A percentile compares a stretch with the other conserved stretches of the same genome.
Conservation (phyloP, 2,113 vertebrate species). For the Lamprotornis superbus region DNA sequence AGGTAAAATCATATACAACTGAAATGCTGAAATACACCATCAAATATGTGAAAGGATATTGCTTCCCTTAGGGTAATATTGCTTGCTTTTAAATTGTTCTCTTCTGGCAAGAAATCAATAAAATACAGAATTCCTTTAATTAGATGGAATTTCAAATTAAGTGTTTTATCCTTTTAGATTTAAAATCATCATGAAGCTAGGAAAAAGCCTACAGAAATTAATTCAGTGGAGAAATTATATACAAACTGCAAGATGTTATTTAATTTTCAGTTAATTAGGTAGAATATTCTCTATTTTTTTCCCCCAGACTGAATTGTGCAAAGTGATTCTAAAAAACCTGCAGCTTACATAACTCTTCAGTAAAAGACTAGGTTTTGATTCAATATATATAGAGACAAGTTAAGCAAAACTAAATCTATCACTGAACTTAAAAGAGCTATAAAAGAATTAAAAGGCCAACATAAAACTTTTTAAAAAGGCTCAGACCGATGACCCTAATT, state of each 20-base stretch:
- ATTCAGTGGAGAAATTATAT: slow-evolving; percentile 20
- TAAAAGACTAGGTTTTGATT: not conserved
- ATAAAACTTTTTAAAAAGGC: not conserved
- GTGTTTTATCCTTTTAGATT: not conserved
- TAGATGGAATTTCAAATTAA: slow-evolving; percentile 41
- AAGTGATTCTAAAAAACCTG: not conserved
- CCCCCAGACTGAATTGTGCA: not conserved
- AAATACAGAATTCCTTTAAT: slow-evolving; percentile 52
- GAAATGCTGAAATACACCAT: not conserved
- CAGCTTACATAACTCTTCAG: not conserved
- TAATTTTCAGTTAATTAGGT: slow-evolving; percentile 49
- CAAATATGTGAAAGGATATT: not conserved
- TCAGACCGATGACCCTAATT: not conserved
- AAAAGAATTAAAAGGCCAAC: not conserved
- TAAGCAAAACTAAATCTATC: not conserved
- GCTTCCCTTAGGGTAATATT: not conserved
- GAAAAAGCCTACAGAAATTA: slow-evolving; percentile 24
- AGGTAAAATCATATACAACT: not conserved
- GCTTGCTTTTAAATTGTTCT: slow-evolving; percentile 11
- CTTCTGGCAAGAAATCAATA: slow-evolving; percentile 48
- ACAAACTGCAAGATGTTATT: slow-evolving; percentile 33
- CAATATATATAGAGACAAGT: not conserved
- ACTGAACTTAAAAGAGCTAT: not conserved
- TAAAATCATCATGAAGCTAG: slow-evolving; percentile 18
- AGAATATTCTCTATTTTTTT: not conserved